phyloP scores from a whole-genome alignment of 1,140 invertebrate species.

The Drosophila bifasciata region DNA sequence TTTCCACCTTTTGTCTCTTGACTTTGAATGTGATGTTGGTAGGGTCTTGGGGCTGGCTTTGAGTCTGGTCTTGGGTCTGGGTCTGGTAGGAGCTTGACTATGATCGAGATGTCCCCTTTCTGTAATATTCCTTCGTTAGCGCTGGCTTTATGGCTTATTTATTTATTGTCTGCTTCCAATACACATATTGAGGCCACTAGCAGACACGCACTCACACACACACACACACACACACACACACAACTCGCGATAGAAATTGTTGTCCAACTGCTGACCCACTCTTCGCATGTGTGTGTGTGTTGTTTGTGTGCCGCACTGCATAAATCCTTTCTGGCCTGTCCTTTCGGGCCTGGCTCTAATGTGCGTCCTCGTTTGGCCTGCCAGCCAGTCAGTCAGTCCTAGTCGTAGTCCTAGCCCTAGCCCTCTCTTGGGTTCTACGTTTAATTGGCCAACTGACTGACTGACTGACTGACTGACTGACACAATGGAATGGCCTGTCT shows the following conservation, averaged over 20 bases:
- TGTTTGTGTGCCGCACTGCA: slow-evolving; percentile 56
- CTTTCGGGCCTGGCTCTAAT: slow-evolving; percentile 56
- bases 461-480: slow-evolving; percentile 1
- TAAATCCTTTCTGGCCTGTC: slow-evolving; percentile 48
- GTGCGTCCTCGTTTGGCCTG: slow-evolving; percentile 71
- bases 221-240: not conserved
- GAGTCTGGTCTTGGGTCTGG: not conserved
- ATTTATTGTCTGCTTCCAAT: slow-evolving; percentile 52
- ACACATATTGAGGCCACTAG: slow-evolving; percentile 53
- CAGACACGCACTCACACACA: slow-evolving; percentile 29
- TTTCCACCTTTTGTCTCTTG: too few relatives aligned
- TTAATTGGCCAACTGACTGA: slow-evolving; percentile 45
- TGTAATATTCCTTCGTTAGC: slow-evolving; percentile 27
- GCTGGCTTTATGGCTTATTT: slow-evolving; percentile 50
- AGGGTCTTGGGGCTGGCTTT: not conserved
- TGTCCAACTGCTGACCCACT: slow-evolving; percentile 32
- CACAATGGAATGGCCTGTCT: slow-evolving; percentile 2
- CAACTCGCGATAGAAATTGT: too few relatives aligned
- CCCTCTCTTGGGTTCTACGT: slow-evolving; percentile 31
- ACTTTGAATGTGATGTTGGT: too few relatives aligned
- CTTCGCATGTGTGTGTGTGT: slow-evolving; percentile 16
- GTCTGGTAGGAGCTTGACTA: not conserved
- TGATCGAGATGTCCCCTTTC: slow-evolving; percentile 30
- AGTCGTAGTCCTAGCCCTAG: too few relatives aligned
- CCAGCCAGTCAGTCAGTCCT: too few relatives aligned